Conservation (phyloP, 2,888 invertebrate species). For the Cecidostiba fungosa region DNA sequence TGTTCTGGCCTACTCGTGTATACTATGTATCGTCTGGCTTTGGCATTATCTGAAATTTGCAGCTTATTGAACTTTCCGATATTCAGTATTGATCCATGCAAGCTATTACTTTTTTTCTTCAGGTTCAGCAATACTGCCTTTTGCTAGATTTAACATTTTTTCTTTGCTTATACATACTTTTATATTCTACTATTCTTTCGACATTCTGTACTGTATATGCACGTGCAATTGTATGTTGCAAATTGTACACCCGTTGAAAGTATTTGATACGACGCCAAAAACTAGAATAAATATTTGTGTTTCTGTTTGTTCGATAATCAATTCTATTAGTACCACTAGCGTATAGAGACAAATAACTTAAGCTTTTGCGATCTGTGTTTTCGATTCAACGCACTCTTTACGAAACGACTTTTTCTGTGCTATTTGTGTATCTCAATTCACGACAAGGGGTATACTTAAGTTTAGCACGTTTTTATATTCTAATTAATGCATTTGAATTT, state of each 20-base stretch:
- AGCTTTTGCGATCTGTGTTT: background rate
- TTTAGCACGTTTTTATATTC: background rate
- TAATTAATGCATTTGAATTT: background rate
- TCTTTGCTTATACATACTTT: background rate
- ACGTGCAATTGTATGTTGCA: background rate
- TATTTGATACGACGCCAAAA: conserved; percentile 29
- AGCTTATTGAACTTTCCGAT: background rate
- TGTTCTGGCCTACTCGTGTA: background rate
- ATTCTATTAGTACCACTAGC: background rate
- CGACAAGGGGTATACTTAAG: background rate
- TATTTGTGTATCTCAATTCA: background rate
- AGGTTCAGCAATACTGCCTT: background rate
- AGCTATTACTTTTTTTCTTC: background rate
- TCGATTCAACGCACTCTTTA: background rate
- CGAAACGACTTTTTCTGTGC: background rate
- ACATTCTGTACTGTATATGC: background rate
- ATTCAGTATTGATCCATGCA: background rate
- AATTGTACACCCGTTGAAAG: background rate
- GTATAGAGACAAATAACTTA: too few species aligned
- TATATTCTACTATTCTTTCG: background rate
- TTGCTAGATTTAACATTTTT: background rate
- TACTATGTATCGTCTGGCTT: background rate
- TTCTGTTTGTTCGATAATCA: background rate
- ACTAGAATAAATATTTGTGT: background rate
- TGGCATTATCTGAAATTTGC: background rate